A percentile compares a stretch with the other conserved stretches of the same genome.
Conservation (phyloP, 2,888 invertebrate genomes). For the Drosophila aldrichi region DNA sequence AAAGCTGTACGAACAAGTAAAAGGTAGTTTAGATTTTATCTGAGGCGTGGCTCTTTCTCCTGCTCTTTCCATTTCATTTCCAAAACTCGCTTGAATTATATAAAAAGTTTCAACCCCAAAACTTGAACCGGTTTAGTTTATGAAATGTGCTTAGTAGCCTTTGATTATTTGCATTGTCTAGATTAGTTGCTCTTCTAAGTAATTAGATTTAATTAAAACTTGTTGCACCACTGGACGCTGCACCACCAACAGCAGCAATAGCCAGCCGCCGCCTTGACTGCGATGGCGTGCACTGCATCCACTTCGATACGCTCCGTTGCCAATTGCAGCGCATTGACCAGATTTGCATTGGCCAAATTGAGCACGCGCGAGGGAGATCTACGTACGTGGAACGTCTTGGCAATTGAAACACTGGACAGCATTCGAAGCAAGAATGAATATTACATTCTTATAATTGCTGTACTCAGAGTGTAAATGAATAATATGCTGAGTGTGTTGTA, state of each 20-base stretch:
- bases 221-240: conserved; percentile 74
- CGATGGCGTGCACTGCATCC: conserved; percentile 62
- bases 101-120: background rate
- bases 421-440: conserved; percentile 24
- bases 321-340: conserved; percentile 68
- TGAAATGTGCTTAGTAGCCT: conserved; percentile 4
- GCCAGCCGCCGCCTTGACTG: conserved; percentile 7
- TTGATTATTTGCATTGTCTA: conserved; percentile 15
- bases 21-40: background rate
- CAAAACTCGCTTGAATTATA: background rate
- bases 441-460: conserved; percentile 8
- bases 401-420: conserved; percentile 26
- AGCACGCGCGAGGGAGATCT: conserved; percentile 18
- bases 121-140: background rate
- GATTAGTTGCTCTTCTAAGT: conserved; percentile 31
- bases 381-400: conserved; percentile 34
- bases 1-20: background rate
- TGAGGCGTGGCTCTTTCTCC: background rate
- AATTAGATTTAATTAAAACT: conserved; percentile 75
- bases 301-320: conserved; percentile 66
- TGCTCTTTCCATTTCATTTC: background rate
- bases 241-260: background rate
- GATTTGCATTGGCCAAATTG: conserved; percentile 68
- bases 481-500: background rate
- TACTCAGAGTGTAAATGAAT: conserved; percentile 13